Percentiles rank a stretch among this genome's conserved stretches.
Evolutionary conservation across 92 coral and sea anemone species (phyloP).

Genomic region (Pocillopora meandrina): DNA sequence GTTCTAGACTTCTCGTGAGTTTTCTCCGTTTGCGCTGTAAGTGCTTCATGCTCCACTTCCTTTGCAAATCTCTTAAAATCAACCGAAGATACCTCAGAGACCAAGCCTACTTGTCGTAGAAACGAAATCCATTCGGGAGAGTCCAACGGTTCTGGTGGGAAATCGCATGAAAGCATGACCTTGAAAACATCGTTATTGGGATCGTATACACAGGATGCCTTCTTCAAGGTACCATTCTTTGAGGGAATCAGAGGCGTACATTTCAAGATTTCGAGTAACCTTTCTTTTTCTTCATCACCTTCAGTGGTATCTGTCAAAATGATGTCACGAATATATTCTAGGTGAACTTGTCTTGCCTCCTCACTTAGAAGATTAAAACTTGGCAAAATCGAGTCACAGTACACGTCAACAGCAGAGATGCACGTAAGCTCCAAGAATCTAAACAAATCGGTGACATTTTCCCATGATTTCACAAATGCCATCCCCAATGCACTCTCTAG

Average conservation of each 20-base stretch:
- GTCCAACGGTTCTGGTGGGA: conserved; percentile 64
- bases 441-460: conserved; percentile 36
- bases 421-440: conserved; percentile 25
- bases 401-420: conserved; percentile 21
- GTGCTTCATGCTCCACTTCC: conserved; percentile 59
- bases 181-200: conserved; percentile 55
- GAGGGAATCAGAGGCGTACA: conserved; percentile 44
- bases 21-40: not conserved
- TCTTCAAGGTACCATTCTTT: conserved; percentile 42
- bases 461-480: conserved; percentile 37
- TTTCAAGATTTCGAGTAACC: conserved; percentile 9
- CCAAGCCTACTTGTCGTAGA: conserved; percentile 57
- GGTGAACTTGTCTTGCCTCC: conserved; percentile 3
- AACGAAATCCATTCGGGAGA: conserved; percentile 53
- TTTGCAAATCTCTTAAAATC: conserved; percentile 51
- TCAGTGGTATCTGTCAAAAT: not conserved
- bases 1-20: conserved; percentile 57
- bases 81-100: conserved; percentile 40
- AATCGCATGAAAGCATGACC: conserved; percentile 46
- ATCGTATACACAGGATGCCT: conserved; percentile 62
- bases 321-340: not conserved
- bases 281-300: not conserved
- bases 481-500: conserved; percentile 30
- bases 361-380: conserved; percentile 1
- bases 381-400: conserved; percentile 13